A percentile compares a stretch with the other conserved stretches of the same genome.
phyloP scores from a whole-genome alignment of 2,797 vertebrate genomes.

The Linurgus olivaceus region DNA sequence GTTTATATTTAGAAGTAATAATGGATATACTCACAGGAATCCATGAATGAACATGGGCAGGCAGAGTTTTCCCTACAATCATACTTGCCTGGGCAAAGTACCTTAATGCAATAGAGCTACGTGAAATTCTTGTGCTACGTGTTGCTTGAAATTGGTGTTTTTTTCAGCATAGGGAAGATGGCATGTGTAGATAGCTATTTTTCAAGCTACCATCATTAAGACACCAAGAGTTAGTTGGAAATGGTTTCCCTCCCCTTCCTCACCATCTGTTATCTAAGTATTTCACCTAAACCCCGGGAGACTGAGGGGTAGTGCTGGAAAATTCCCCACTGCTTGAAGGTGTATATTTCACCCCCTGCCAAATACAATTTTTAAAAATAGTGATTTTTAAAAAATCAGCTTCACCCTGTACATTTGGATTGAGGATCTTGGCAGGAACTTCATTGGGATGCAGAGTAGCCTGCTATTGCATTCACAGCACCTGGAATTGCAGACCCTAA shows the following conservation, averaged over 20 bases:
- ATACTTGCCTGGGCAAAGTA: conserved; percentile 46
- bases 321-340: neutral
- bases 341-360: neutral
- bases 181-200: neutral
- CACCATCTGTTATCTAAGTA: neutral
- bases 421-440: neutral
- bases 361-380: neutral
- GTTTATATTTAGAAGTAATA: conserved; percentile 46
- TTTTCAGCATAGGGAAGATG: neutral
- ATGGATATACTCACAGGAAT: neutral
- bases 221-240: neutral
- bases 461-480: neutral
- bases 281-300: neutral
- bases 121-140: conserved; percentile 7
- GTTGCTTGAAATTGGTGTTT: neutral
- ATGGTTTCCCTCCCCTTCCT: neutral
- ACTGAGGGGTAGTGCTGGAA: neutral
- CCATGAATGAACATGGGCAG: conserved; percentile 28
- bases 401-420: neutral
- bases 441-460: neutral
- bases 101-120: neutral
- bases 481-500: conserved; percentile 8
- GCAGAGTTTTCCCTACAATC: conserved; percentile 8
- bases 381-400: neutral
- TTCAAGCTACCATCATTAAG: neutral